Base-by-base conservation (phyloP, 2,113 vertebrate species). In the Neomonachus schauinslandi region DNA sequence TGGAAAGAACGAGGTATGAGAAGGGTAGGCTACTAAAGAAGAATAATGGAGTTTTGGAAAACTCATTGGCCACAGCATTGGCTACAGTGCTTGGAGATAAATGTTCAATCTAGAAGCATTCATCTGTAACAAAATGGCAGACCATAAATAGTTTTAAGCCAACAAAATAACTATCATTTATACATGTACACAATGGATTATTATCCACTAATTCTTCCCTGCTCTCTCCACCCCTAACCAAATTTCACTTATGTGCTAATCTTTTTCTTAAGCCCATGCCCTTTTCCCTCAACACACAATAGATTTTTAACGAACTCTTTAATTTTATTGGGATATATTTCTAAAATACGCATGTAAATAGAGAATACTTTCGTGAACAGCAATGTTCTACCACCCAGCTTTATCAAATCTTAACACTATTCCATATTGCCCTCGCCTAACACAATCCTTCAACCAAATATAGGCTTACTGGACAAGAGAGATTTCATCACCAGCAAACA, bases 301-400 rank as follows among this genome's bases (percentile, higher is more conserved):
- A 80, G 18, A 82, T 19, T 81, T 69, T 71, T 42, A 76, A 77
- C 5, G 69, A 15, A 89, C 36, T 81, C 39, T 26, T 57, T 53
- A 91, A 55, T 53, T 82, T n/a, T 69, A 2, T 12, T 89, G 65
- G 46, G 71, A 94, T 91, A 72, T 86, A 94, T 21, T 88, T 91
- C 63, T 65, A 97, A 59, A 10, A 49, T 12, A 39, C 1, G 69
- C 10, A 72, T 67, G 19, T 79, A 93, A 83, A 91, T 0, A 63
- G 19, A 88, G 26, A 81, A n/a, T 65, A 87, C 42, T 46, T 59
- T 67, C 95, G 72, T 22, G 21, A 97, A 85, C 7, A 72, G 18
- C 28, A 86, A 65, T 28, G 8, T 76, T 69, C 63, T 76, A 65
- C 24, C 89, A 76, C 42, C 28, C 63, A 88, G n/a, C 46, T 74